phyloP scores from a whole-genome alignment of 2,113 vertebrate species.

The Python bivittatus region DNA sequence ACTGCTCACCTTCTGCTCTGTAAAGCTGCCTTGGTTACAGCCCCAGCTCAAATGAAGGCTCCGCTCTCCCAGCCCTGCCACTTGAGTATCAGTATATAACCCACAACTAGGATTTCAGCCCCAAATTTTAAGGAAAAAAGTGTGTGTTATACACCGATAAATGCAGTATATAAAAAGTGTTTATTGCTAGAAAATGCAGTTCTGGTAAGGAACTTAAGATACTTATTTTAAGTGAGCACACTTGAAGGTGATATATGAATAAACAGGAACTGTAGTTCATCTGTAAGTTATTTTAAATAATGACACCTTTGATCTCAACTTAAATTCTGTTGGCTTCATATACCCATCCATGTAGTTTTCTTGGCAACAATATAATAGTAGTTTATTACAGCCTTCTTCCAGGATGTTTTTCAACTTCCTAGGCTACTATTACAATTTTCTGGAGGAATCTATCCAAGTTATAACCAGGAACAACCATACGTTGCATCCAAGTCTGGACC shows the following conservation, averaged over 20 bases:
- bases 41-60: too few species aligned
- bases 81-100: too few species aligned
- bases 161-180: too few species aligned
- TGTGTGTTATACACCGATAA: too few species aligned
- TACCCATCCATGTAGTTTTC: neutral
- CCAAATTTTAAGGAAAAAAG: too few species aligned
- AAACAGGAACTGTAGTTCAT: neutral
- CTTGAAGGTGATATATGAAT: neutral
- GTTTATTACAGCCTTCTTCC: neutral
- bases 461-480: neutral
- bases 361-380: neutral
- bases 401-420: neutral
- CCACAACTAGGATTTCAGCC: too few species aligned
- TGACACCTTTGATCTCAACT: neutral
- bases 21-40: too few species aligned
- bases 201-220: neutral
- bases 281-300: neutral
- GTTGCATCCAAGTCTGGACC: neutral
- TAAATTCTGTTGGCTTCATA: neutral
- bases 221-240: too few species aligned
- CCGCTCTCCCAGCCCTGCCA: too few species aligned
- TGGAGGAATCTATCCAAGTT: neutral
- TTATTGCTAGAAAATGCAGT: neutral
- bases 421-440: neutral
- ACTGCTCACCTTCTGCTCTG: too few species aligned